Conservation (phyloP, 2,888 invertebrate species). For the Drosophila fulvimacula region DNA sequence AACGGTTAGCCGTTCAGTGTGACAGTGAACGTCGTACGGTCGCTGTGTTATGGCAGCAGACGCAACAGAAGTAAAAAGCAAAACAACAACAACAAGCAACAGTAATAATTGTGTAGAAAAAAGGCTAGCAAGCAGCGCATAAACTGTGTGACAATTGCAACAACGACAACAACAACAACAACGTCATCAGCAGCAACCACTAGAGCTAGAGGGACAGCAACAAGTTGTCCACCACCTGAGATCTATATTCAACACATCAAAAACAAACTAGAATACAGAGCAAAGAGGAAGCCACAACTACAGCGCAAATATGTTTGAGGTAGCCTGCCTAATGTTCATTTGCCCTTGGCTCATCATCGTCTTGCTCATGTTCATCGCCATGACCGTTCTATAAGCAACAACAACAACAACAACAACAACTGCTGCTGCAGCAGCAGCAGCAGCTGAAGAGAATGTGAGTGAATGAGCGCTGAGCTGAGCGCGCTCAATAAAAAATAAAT, state of each 20-base stretch:
- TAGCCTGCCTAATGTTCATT: constrained; percentile 88
- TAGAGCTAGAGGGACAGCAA: constrained; percentile 45
- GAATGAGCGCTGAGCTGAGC: constrained; percentile 10
- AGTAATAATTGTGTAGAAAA: constrained; percentile 22
- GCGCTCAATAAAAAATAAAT: neutral
- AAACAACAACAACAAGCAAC: constrained; percentile 21
- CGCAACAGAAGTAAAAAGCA: constrained; percentile 2
- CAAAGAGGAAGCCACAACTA: constrained; percentile 6
- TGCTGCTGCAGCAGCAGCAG: neutral
- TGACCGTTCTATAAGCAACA: constrained; percentile 87
- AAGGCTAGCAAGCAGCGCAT: neutral
- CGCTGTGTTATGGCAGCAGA: constrained; percentile 62
- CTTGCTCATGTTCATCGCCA: constrained; percentile 88
- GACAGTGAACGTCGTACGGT: constrained; percentile 77
- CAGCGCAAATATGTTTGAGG: constrained; percentile 81
- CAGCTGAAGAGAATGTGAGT: constrained; percentile 7
- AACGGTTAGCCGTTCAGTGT: constrained; percentile 63
- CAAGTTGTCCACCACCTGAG: constrained; percentile 58
- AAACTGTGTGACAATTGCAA: constrained; percentile 21
- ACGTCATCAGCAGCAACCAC: constrained; percentile 7
- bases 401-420: constrained; percentile 5
- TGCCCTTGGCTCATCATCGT: constrained; percentile 89
- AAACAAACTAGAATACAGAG: neutral
- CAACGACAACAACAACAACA: neutral
- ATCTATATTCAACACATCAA: constrained; percentile 29